Percentiles rank a stretch among this genome's conserved stretches.
phyloP scores from a whole-genome alignment of 1,140 invertebrate species.

The Drosophila subobscura region DNA sequence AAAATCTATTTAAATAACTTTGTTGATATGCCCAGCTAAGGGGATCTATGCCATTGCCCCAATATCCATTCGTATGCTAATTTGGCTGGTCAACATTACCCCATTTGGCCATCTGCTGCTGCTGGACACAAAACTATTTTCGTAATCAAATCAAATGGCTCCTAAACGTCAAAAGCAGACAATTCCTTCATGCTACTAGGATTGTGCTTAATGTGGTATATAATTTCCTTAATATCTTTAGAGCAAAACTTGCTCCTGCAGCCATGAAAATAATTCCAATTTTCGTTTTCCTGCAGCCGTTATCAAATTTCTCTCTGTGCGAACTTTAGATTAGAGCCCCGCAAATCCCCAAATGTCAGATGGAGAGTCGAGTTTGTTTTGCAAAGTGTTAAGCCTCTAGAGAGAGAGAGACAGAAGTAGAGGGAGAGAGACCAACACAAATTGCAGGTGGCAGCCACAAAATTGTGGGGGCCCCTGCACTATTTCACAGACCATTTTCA shows the following conservation, averaged over 20 bases:
- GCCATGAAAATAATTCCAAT: slow-evolving; percentile 14
- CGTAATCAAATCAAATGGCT: slow-evolving; percentile 44
- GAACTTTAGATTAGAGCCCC: slow-evolving; percentile 3
- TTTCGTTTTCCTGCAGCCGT: slow-evolving; percentile 34
- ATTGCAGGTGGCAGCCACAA: slow-evolving; percentile 50
- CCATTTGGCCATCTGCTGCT: slow-evolving; percentile 17
- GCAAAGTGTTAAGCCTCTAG: slow-evolving; percentile 43
- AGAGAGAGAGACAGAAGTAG: not conserved
- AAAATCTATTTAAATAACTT: too few species aligned
- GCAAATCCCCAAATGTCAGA: slow-evolving; percentile 46
- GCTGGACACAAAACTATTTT: slow-evolving; percentile 36
- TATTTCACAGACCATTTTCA: slow-evolving; percentile 24
- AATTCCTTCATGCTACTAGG: slow-evolving; percentile 27
- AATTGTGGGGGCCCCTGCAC: slow-evolving; percentile 16
- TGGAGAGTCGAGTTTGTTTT: slow-evolving; percentile 20
- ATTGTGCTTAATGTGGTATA: slow-evolving; percentile 24
- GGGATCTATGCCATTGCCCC: not conserved
- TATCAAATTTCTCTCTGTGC: not conserved
- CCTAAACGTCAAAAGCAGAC: slow-evolving; percentile 26
- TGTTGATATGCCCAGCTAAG: too few species aligned
- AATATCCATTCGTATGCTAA: slow-evolving; percentile 33
- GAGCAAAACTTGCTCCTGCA: slow-evolving; percentile 13
- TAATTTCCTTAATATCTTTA: slow-evolving; percentile 35
- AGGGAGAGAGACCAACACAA: slow-evolving; percentile 23
- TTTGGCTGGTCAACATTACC: slow-evolving; percentile 26